Conservation (phyloP, 2,888 invertebrate genomes). For the Caenorhabditis sinica region DNA sequence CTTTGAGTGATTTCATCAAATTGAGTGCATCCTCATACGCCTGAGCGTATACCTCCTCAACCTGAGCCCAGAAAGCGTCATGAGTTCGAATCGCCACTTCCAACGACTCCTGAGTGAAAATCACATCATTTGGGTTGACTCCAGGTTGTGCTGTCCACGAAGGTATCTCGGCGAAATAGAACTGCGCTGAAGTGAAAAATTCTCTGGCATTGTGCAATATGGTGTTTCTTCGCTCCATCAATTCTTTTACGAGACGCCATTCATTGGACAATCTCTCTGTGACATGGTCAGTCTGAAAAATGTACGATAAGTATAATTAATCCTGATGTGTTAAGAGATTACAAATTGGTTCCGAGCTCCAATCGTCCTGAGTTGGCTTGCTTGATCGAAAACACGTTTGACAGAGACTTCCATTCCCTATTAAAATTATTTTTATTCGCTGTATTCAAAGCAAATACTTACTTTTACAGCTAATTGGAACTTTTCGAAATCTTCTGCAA, state of each 20-base stretch:
- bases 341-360: conserved; percentile 32
- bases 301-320: background rate
- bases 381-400: conserved; percentile 58
- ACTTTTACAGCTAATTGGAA: conserved; percentile 48
- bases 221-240: conserved; percentile 27
- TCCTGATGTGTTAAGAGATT: background rate
- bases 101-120: conserved; percentile 62
- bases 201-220: conserved; percentile 43
- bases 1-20: conserved; percentile 64
- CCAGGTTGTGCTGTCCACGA: conserved; percentile 76
- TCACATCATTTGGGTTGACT: conserved; percentile 72
- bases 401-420: conserved; percentile 70
- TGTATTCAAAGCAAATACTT: background rate
- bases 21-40: conserved; percentile 60
- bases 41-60: conserved; percentile 69
- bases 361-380: conserved; percentile 9
- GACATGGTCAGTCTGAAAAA: conserved; percentile 59
- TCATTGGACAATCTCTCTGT: conserved; percentile 67
- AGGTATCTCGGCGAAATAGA: conserved; percentile 74
- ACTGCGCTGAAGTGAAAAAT: conserved; percentile 58
- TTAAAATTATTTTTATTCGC: background rate
- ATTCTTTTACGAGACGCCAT: conserved; percentile 69
- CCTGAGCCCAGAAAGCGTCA: conserved; percentile 59
- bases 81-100: conserved; percentile 70
- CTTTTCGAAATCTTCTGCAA: conserved; percentile 58